These are phyloP conservation scores for Hiodon tergisus DNA, from an alignment of 2,113 vertebrate species.

Conservation along the genomic window DNA sequence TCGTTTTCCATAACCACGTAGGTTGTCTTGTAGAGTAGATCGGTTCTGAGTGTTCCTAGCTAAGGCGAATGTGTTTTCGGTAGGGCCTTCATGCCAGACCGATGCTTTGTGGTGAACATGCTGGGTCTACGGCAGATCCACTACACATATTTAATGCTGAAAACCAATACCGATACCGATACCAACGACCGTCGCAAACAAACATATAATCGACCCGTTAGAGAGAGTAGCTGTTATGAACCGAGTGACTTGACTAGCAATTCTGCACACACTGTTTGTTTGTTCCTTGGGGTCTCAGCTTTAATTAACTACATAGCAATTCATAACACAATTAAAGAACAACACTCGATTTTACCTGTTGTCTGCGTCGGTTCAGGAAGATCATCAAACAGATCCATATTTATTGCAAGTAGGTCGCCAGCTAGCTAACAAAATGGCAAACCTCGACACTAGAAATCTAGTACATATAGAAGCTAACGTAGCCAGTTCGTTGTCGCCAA, in stretches of 20 bases:
- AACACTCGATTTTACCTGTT: constrained; percentile 34
- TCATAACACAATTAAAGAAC: not conserved
- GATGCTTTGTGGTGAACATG: not conserved
- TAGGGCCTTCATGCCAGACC: not conserved
- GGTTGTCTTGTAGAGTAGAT: no score
- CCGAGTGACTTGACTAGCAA: no score
- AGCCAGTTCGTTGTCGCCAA: not conserved
- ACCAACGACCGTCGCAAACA: not conserved
- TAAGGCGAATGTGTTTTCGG: not conserved
- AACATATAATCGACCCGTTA: not conserved
- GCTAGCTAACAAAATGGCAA: constrained; percentile 6
- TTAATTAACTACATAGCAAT: no score
- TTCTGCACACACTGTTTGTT: no score
- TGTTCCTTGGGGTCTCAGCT: no score
- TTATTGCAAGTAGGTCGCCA: not conserved
- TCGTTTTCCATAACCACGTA: not conserved
- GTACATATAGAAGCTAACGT: not conserved
- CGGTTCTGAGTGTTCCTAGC: not conserved
- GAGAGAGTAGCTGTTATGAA: not conserved
- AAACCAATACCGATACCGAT: not conserved
- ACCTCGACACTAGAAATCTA: not conserved
- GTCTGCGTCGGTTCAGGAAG: constrained; percentile 61
- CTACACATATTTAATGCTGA: not conserved
- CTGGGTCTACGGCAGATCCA: not conserved
- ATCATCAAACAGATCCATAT: constrained; percentile 68